A percentile compares a stretch with the other conserved stretches of the same genome.
Conservation (phyloP, 2,797 vertebrate genomes). For the Darevskia mixta region DNA sequence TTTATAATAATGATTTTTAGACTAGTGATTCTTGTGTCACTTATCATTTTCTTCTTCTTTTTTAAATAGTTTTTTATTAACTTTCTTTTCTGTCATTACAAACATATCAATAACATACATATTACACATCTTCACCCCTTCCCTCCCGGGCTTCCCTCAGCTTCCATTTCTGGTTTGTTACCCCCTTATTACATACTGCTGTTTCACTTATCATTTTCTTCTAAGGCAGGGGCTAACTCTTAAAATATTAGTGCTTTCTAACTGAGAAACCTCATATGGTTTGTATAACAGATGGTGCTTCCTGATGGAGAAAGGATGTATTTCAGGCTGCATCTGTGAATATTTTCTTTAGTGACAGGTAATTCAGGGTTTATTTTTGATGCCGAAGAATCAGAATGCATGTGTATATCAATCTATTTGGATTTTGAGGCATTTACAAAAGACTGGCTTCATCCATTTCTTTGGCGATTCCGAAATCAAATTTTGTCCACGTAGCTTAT, state of each 20-base stretch:
- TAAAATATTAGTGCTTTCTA: neutral
- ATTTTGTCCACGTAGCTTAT: conserved; percentile 60
- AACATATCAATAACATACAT: no score
- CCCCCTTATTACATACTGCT: no score
- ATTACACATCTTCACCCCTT: no score
- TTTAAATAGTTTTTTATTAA: no score
- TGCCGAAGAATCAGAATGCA: conserved; percentile 29
- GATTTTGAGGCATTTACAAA: conserved; percentile 60
- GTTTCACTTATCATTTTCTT: neutral
- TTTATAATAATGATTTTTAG: neutral
- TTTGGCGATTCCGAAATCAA: conserved; percentile 68
- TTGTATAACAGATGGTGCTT: conserved; percentile 6
- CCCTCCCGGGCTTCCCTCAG: no score
- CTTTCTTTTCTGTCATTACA: no score
- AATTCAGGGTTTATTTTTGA: conserved; percentile 31
- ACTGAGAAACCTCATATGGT: conserved; percentile 17
- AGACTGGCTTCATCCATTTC: conserved; percentile 54
- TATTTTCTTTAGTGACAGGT: conserved; percentile 46
- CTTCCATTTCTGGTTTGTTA: no score
- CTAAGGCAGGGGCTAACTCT: neutral
- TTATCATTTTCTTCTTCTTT: neutral
- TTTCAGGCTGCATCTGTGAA: conserved; percentile 60
- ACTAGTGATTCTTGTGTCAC: neutral
- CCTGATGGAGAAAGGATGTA: conserved; percentile 60
- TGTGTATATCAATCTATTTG: conserved; percentile 42